Conservation (phyloP, 2,113 vertebrate species). For the Eretmochelys imbricata region DNA sequence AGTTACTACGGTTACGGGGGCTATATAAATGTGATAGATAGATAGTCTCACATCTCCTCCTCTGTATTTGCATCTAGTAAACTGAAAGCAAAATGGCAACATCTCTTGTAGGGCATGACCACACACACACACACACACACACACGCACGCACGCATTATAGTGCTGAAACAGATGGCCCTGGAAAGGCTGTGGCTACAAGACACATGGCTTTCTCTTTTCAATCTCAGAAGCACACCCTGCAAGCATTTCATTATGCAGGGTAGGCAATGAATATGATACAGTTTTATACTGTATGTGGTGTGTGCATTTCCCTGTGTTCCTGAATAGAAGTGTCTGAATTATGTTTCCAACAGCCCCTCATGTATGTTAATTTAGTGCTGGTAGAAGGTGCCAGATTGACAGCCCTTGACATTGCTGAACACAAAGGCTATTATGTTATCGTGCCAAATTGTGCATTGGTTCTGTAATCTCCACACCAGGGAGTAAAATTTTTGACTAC, state of each 20-base stretch:
- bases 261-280: not conserved
- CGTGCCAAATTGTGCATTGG: not conserved
- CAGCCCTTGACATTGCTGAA: not conserved
- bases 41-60: not conserved
- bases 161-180: not conserved
- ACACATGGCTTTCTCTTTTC: not conserved
- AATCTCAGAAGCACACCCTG: not conserved
- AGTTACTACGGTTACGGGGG: not conserved
- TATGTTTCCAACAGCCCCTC: not conserved
- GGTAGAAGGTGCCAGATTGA: not conserved
- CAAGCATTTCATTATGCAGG: not conserved
- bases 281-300: not conserved
- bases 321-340: not conserved
- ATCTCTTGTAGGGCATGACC: not conserved
- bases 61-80: not conserved
- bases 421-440: not conserved
- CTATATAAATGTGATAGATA: accelerated
- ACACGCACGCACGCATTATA: not conserved
- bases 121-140: not conserved
- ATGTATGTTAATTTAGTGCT: not conserved
- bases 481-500: not conserved
- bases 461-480: not conserved
- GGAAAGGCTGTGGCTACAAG: not conserved
- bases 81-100: not conserved
- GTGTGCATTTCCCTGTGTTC: not conserved